Conservation (phyloP, 2,888 invertebrate genomes). For the Oscheius sp. region DNA sequence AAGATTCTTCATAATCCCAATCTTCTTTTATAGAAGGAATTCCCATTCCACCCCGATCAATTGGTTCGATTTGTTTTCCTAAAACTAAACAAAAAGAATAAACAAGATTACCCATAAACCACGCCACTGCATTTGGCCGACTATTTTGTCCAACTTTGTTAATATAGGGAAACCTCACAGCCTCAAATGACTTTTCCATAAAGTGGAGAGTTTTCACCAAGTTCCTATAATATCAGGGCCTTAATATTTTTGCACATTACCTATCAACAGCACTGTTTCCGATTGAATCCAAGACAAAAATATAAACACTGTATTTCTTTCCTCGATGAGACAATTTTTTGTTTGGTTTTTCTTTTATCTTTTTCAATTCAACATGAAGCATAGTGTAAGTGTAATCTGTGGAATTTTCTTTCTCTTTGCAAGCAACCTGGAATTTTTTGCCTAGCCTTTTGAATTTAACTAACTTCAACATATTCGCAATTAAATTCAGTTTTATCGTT, state of each 20-base stretch:
- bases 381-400: background rate
- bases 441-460: background rate
- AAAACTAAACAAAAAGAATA: background rate
- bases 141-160: background rate
- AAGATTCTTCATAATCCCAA: conserved; percentile 35
- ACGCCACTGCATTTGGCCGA: background rate
- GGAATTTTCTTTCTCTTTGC: background rate
- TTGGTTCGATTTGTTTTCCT: conserved; percentile 19
- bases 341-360: background rate
- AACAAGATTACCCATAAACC: background rate
- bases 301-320: background rate
- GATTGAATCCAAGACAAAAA: background rate
- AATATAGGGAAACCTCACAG: background rate
- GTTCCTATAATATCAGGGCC: background rate
- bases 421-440: background rate
- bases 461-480: background rate
- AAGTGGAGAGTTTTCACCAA: background rate
- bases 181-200: background rate
- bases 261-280: background rate
- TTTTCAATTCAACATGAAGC: background rate
- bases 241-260: background rate
- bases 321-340: background rate
- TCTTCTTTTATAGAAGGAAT: conserved; percentile 26
- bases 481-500: background rate
- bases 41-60: conserved; percentile 35